Base-by-base conservation (phyloP, 1,140 invertebrate species). In the Panulirus ornatus region DNA sequence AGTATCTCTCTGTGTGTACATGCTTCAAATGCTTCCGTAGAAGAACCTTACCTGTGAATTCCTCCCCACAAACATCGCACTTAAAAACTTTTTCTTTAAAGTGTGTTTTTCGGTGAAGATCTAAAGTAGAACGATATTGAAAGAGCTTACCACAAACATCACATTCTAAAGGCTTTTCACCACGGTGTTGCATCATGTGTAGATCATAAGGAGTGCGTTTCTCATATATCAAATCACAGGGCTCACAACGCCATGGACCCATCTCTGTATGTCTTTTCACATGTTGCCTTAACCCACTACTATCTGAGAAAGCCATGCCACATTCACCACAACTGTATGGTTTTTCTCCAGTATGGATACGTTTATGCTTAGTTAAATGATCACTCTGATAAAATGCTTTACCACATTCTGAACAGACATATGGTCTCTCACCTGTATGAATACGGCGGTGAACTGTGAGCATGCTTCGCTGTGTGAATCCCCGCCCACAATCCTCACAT, bases 381-480 rank as follows among this genome's bases (percentile, higher is more conserved):
- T 89, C 88, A 44, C 88, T 89, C 81, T 89, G 88, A 34, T 89
- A 89, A 66, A 89, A 89, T 30, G 88, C 82, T 63, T 89, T 89
- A 36, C 88, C 88, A 76, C 88, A 89, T 66, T 89, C 88, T 40
- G 66, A 83, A 93, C 98, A 98, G 94, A 96, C 95, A 94, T 96
- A 97, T 0, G 97, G 97, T 93, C 97, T 96, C 91, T 96, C 95
- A 14, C 97, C 97, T 0, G 98, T 99, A 94, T 99, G 97, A n/a
- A 96, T 96, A 93, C 97, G 96, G 92, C 97, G 95, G 95, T 94
- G 97, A 95, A 95, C 97, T 96, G 94, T 96, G 94, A 95, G 96
- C 90, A 96, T 95, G 88, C 98, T 95, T 42, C 94, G 94, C 27
- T 95, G 95, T 34, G 95, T 95, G 92, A 95, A 95, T 6, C 94